Evolutionary conservation across 1,140 invertebrate genomes (phyloP).

Genomic region (Rhizoglyphus robini): DNA sequence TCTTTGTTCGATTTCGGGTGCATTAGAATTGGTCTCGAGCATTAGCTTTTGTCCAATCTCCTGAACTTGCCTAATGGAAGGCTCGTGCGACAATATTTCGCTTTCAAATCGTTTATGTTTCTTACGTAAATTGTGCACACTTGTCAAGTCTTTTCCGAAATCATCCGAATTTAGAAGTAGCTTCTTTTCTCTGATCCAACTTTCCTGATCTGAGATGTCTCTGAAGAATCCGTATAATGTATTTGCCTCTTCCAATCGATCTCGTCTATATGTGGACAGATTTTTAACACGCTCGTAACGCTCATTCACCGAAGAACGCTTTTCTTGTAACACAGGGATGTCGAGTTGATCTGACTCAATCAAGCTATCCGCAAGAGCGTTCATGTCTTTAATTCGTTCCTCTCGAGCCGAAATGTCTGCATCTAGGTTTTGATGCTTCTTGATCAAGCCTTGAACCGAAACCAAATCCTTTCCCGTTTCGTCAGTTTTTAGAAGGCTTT

Average conservation of each 20-base stretch:
- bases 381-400: constrained; percentile 90
- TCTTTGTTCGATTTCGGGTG: constrained; percentile 75
- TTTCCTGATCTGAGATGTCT: constrained; percentile 97
- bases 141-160: constrained; percentile 91
- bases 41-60: constrained; percentile 91
- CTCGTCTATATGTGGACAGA: constrained; percentile 73
- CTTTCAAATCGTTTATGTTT: constrained; percentile 94
- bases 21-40: constrained; percentile 84
- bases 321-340: constrained; percentile 77
- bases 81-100: constrained; percentile 87
- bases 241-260: constrained; percentile 80
- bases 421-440: constrained; percentile 96
- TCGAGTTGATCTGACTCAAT: constrained; percentile 91
- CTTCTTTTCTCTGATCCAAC: constrained; percentile 99
- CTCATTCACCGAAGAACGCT: constrained; percentile 80
- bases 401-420: constrained; percentile 91
- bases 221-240: constrained; percentile 98
- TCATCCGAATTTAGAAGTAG: constrained; percentile 91
- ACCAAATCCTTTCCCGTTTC: constrained; percentile 96
- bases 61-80: constrained; percentile 88
- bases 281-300: constrained; percentile 84
- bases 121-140: constrained; percentile 93
- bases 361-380: constrained; percentile 77
- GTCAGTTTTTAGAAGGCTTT: constrained; percentile 87
- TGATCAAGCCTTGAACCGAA: constrained; percentile 94